Base-by-base conservation (phyloP, 1,140 invertebrate species). In the Drosophila tropicalis region DNA sequence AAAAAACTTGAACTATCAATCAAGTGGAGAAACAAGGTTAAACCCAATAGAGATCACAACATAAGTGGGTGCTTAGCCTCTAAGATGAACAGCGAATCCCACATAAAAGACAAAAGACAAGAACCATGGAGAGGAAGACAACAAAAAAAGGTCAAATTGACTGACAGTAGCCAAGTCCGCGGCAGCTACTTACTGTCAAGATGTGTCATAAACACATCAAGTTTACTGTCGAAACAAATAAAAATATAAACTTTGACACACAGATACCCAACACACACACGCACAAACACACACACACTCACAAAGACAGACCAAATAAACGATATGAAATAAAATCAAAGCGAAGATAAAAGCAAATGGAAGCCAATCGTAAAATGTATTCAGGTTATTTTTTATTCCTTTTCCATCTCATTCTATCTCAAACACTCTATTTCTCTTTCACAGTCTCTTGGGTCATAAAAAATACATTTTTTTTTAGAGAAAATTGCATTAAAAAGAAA, bases 181-280 rank as follows among this genome's bases (percentile, higher is more conserved):
- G 62, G 72, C 84, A 81, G 84, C 84, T 87, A 87, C 84, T 87
- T 87, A 87, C 77, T 87, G 84, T 87, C 83, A 84, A 84, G 84
- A 78, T 76, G 76, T 87, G 83, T 87, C 84, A 87, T 87, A 90
- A 90, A 87, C 85, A 87, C 85, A 87, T 87, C 84, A 87, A 84
- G 62, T 90, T 87, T 90, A 87, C 85, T 87, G 84, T 90, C 84
- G 77, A 90, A 87, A 90, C 80, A 87, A 89, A 87, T 87, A 87
- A 87, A 90, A 89, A 85, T 84, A 87, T 90, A 87, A 87, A 90
- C 85, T 90, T 87, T 84, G 85, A 86, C 82, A 86, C 69, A 79
- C 67, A 29, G 29, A 29, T 29, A 29, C 29, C 5, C 29, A 29
- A 77, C 66, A 55, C 62, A 44, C 64, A 76, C 22, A 63, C n/a